phyloP scores from a whole-genome alignment of 2,888 invertebrate species.

The Camptogramma bilineatum region DNA sequence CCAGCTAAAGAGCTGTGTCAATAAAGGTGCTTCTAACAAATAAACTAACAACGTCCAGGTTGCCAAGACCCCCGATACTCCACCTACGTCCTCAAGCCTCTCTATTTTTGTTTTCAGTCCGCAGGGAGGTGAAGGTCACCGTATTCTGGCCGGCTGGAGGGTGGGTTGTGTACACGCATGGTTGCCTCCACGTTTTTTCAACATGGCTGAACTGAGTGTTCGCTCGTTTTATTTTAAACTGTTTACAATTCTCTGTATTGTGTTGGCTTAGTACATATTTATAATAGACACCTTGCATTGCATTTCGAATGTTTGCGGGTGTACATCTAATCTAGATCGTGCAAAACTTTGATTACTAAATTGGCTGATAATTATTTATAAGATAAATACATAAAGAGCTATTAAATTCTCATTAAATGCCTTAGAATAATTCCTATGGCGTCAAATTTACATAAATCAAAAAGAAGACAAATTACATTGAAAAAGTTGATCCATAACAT shows the following conservation, averaged over 20 bases:
- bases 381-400: too few species aligned
- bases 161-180: slow-evolving; percentile 59
- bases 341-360: not conserved
- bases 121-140: slow-evolving; percentile 39
- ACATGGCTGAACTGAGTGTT: slow-evolving; percentile 56
- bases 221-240: slow-evolving; percentile 42
- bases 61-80: slow-evolving; percentile 40
- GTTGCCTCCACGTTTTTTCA: slow-evolving; percentile 59
- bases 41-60: slow-evolving; percentile 48
- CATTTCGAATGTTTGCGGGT: not conserved
- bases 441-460: too few species aligned
- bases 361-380: not conserved
- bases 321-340: not conserved
- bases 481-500: too few species aligned
- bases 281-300: not conserved
- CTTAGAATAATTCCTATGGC: too few species aligned
- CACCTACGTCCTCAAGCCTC: slow-evolving; percentile 18
- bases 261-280: slow-evolving; percentile 12
- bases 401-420: too few species aligned
- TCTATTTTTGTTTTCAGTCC: slow-evolving; percentile 19
- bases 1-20: slow-evolving; percentile 51
- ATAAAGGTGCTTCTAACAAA: slow-evolving; percentile 54
- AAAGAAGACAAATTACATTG: too few species aligned
- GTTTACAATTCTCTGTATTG: slow-evolving; percentile 32
- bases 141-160: slow-evolving; percentile 45